Percentiles rank a stretch among this genome's conserved stretches.
phyloP scores from a whole-genome alignment of 2,888 invertebrate genomes.

The Carpatolechia fugitivella region DNA sequence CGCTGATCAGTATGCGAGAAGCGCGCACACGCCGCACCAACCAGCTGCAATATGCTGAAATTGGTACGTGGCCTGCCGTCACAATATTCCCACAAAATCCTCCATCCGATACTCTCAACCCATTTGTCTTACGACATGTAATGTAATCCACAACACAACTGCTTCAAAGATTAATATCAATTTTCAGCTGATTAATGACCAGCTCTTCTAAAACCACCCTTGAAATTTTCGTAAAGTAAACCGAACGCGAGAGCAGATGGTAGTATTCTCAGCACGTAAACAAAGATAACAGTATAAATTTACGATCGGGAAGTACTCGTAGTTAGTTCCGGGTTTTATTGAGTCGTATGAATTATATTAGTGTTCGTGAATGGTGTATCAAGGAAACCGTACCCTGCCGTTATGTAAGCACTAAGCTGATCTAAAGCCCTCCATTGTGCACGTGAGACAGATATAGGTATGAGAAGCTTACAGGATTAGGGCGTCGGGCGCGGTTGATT shows the following conservation, averaged over 20 bases:
- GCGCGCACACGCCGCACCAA: conserved; percentile 47
- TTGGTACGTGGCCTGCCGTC: conserved; percentile 61
- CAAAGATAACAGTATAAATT: conserved; percentile 49
- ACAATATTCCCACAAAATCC: conserved; percentile 40
- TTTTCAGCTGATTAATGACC: conserved; percentile 8
- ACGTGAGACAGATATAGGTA: conserved; percentile 65
- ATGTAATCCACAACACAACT: conserved; percentile 3
- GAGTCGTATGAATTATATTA: conserved; percentile 46
- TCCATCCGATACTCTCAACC: conserved; percentile 3
- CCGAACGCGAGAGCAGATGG: conserved; percentile 12
- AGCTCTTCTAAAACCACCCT: not conserved
- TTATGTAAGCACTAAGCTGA: conserved; percentile 38
- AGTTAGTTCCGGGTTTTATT: conserved; percentile 52
- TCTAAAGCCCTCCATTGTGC: conserved; percentile 61
- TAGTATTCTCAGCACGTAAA: conserved; percentile 48
- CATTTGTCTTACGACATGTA: conserved; percentile 9
- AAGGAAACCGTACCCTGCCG: conserved; percentile 34
- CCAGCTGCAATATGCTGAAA: conserved; percentile 70
- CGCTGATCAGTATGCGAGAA: conserved; percentile 60
- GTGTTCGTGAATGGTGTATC: conserved; percentile 37
- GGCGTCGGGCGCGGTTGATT: conserved; percentile 65
- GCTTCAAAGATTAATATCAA: conserved; percentile 10
- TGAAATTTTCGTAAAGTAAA: conserved; percentile 9
- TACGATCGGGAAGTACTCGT: conserved; percentile 43
- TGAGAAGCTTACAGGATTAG: conserved; percentile 70